Evolutionary conservation across 2,888 invertebrate genomes (phyloP).

Genomic region (Caenorhabditis sp.): DNA sequence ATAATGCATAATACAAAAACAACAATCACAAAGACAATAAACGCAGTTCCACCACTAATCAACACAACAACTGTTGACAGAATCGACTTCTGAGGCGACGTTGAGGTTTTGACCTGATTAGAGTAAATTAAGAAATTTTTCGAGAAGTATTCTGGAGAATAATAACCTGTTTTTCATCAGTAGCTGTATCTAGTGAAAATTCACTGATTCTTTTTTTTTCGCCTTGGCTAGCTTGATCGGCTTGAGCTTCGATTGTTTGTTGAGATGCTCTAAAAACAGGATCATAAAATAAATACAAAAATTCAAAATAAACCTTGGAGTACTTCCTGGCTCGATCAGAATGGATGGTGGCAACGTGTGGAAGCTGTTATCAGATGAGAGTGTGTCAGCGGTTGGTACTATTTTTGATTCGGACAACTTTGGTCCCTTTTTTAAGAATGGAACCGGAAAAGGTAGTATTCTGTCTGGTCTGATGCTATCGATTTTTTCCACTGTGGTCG

Average conservation of each 20-base stretch:
- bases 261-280: neutral
- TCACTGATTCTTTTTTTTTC: too few species aligned
- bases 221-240: too few species aligned
- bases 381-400: slow-evolving; percentile 4
- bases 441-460: slow-evolving; percentile 77
- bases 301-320: slow-evolving; percentile 50
- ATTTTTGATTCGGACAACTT: slow-evolving; percentile 42
- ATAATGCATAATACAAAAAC: slow-evolving; percentile 64
- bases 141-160: too few species aligned
- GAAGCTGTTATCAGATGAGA: slow-evolving; percentile 2
- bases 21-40: too few species aligned
- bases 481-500: slow-evolving; percentile 24
- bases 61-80: too few species aligned
- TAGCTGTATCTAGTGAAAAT: too few species aligned
- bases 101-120: too few species aligned
- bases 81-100: too few species aligned
- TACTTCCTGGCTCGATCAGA: slow-evolving; percentile 61
- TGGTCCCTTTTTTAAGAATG: slow-evolving; percentile 74
- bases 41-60: too few species aligned
- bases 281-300: too few species aligned
- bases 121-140: too few species aligned
- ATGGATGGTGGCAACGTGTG: slow-evolving; percentile 72
- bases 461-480: slow-evolving; percentile 50
- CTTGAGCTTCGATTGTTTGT: neutral
- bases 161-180: too few species aligned